Evolutionary conservation across 2,113 vertebrate species (phyloP).

Genomic region (Pogonocichla stellata): DNA sequence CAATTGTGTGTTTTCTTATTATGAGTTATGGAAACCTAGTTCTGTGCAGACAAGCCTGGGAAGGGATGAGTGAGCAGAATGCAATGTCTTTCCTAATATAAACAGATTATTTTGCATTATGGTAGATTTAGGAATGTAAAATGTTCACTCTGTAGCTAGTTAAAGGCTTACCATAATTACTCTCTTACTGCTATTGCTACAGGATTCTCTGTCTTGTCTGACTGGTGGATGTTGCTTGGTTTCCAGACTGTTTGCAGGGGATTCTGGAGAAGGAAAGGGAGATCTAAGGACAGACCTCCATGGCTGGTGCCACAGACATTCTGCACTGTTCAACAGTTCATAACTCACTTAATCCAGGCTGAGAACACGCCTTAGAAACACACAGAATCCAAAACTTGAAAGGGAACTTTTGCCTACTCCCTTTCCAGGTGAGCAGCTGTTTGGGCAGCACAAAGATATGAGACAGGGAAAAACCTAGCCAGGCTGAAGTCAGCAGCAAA

Average conservation of each 20-base stretch:
- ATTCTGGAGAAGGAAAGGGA: not conserved
- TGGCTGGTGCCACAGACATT: not conserved
- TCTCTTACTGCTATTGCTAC: slow-evolving; percentile 32
- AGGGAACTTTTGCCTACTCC: not conserved
- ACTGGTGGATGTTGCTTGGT: not conserved
- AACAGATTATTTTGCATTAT: slow-evolving; percentile 64
- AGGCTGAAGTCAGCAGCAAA: not conserved
- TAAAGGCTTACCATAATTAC: slow-evolving; percentile 63
- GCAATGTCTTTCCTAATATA: slow-evolving; percentile 57
- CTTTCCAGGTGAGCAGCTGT: not conserved
- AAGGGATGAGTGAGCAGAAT: slow-evolving; percentile 55
- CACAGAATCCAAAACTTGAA: slow-evolving; percentile 8
- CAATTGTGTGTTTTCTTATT: not conserved
- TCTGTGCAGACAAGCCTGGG: slow-evolving; percentile 48
- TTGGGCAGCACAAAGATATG: not conserved
- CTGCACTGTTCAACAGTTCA: not conserved
- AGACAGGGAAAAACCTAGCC: not conserved
- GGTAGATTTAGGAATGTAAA: slow-evolving; percentile 52
- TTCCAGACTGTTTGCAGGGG: not conserved
- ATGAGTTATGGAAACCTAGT: slow-evolving; percentile 8
- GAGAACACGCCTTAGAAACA: not conserved
- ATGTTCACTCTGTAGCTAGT: slow-evolving; percentile 46
- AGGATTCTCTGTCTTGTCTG: not conserved
- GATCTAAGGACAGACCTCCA: not conserved
- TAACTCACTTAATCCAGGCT: slow-evolving; percentile 32